Evolutionary conservation across 2,113 vertebrate species (phyloP).

Genomic region (Nanorana parkeri): DNA sequence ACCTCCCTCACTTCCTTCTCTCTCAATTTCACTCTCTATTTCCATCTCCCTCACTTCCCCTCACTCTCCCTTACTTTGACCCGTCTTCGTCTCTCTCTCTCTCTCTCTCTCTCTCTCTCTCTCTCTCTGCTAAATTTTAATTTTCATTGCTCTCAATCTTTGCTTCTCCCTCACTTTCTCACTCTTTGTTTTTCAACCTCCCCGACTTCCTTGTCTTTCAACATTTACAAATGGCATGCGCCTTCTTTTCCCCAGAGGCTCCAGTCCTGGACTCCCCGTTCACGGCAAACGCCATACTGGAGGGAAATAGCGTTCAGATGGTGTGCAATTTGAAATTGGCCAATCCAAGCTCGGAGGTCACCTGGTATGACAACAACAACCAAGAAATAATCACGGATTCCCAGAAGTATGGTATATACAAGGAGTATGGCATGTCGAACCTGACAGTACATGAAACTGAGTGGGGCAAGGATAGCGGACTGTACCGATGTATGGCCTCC

Average conservation of each 20-base stretch:
- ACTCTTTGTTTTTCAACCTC: too few species aligned
- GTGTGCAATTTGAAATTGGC: constrained; percentile 74
- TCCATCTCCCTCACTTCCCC: too few species aligned
- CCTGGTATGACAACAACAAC: constrained; percentile 82
- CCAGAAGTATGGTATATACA: constrained; percentile 76
- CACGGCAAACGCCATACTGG: constrained; percentile 76
- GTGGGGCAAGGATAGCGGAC: constrained; percentile 74
- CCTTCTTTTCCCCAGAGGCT: constrained; percentile 68
- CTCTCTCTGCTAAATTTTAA: too few species aligned
- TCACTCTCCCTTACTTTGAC: too few species aligned
- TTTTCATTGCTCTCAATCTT: too few species aligned
- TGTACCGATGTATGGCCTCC: constrained; percentile 79
- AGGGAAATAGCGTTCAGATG: constrained; percentile 80
- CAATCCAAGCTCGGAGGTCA: constrained; percentile 69
- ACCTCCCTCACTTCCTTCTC: too few species aligned
- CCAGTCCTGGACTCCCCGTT: constrained; percentile 76
- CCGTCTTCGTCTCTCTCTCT: too few species aligned
- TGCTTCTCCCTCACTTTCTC: too few species aligned
- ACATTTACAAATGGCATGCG: neutral
- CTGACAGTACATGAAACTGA: constrained; percentile 77
- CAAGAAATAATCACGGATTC: constrained; percentile 65
- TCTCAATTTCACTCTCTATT: too few species aligned
- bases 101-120: too few species aligned
- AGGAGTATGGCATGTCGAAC: constrained; percentile 74
- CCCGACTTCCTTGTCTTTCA: too few species aligned